Conservation (phyloP, 2,888 invertebrate species). For the Coleophora flavipennella region DNA sequence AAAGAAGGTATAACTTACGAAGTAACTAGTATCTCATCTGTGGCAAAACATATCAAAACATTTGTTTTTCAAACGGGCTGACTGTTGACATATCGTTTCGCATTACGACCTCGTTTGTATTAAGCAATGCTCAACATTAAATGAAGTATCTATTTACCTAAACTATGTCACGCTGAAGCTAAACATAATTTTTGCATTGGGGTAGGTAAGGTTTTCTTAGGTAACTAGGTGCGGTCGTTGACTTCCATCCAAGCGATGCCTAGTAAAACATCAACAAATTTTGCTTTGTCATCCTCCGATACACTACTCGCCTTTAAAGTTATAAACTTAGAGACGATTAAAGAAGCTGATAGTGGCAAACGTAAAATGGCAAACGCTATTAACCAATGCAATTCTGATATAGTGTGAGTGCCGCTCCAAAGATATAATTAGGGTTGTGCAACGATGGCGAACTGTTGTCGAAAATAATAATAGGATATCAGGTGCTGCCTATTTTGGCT, state of each 20-base stretch:
- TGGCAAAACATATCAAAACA: no score
- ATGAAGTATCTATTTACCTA: no score
- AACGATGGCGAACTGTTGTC: conserved; percentile 45
- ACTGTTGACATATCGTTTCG: no score
- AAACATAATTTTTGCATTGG: conserved; percentile 54
- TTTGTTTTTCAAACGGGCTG: no score
- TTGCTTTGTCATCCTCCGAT: background rate
- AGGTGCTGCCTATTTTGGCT: conserved; percentile 19
- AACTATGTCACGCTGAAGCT: no score
- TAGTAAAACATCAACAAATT: conserved; percentile 13
- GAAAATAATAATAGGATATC: conserved; percentile 40
- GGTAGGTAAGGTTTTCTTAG: conserved; percentile 40
- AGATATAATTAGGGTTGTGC: conserved; percentile 57
- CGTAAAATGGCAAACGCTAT: conserved; percentile 28
- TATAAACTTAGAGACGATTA: no score
- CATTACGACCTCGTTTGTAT: no score
- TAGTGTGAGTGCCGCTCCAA: conserved; percentile 45
- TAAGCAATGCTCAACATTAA: no score
- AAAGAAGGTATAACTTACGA: no score
- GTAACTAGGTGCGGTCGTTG: conserved; percentile 47
- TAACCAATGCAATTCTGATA: conserved; percentile 40
- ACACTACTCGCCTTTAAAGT: no score
- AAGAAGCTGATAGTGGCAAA: conserved; percentile 13
- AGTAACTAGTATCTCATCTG: no score
- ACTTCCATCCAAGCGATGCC: conserved; percentile 32